Conservation (phyloP, 2,113 vertebrate genomes). For the Dinomys branickii region DNA sequence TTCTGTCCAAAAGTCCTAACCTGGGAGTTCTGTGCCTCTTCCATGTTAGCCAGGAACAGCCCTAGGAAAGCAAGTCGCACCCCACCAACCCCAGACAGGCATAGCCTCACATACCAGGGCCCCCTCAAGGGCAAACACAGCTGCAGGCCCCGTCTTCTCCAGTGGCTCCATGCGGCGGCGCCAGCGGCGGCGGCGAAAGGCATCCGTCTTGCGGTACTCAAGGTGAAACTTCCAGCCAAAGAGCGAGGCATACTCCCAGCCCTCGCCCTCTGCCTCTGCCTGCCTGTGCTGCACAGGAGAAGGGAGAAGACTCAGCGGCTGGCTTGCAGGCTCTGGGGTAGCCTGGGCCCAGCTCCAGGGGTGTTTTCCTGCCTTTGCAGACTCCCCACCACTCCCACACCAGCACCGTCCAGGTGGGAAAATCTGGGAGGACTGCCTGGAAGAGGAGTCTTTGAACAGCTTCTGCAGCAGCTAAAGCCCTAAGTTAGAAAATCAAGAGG, state of each 20-base stretch:
- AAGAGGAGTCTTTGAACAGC: not conserved
- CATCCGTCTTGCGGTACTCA: conserved; percentile 92
- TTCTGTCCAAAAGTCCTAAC: not conserved
- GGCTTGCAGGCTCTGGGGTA: not conserved
- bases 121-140: conserved; percentile 97
- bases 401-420: not conserved
- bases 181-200: conserved; percentile 95
- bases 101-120: conserved; percentile 89
- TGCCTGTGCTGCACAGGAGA: conserved; percentile 88
- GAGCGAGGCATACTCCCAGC: conserved; percentile 98
- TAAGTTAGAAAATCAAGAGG: not conserved
- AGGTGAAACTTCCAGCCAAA: conserved; percentile 98
- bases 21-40: not conserved
- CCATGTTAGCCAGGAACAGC: not conserved
- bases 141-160: conserved; percentile 93
- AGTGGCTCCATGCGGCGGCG: conserved; percentile 96
- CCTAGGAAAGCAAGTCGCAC: not conserved
- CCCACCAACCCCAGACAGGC: not conserved
- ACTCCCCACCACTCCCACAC: not conserved
- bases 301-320: not conserved
- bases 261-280: conserved; percentile 92
- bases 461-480: not conserved
- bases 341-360: not conserved
- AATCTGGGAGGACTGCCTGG: conserved; percentile 2
- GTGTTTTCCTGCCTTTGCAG: not conserved